These are phyloP conservation scores for Coluber constrictor DNA, from an alignment of 2,797 vertebrate genomes.

Conservation along the genomic window DNA sequence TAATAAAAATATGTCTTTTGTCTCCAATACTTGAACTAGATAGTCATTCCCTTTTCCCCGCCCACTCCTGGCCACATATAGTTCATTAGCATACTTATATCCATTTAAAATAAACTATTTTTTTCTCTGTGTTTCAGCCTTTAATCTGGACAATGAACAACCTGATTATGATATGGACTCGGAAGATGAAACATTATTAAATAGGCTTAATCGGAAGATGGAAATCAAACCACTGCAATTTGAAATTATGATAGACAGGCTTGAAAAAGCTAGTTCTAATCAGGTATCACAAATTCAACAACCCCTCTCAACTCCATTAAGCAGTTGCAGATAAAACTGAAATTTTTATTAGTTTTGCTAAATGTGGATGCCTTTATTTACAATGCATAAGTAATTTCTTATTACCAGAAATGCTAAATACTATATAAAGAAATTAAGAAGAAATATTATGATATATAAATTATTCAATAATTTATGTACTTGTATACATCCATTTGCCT, in stretches of 20 bases:
- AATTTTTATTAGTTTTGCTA: conserved; percentile 5
- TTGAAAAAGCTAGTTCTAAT: conserved; percentile 91
- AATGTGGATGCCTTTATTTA: conserved; percentile 13
- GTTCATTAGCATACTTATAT: fast-evolving
- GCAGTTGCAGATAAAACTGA: conserved; percentile 7
- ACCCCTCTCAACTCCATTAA: not conserved
- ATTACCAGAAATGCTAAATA: not conserved
- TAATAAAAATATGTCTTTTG: not conserved
- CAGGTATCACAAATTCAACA: conserved; percentile 75
- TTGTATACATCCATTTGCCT: not conserved
- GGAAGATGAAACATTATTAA: conserved; percentile 89
- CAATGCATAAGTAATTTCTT: not conserved
- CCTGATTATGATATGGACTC: conserved; percentile 96
- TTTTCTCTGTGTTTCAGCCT: conserved; percentile 68
- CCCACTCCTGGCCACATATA: not conserved
- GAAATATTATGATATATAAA: not conserved
- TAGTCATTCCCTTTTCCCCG: not conserved
- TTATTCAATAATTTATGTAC: not conserved
- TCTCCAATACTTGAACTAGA: not conserved
- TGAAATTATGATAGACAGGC: conserved; percentile 91
- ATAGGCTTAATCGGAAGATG: conserved; percentile 90
- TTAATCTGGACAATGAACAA: conserved; percentile 88
- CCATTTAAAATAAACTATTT: not conserved
- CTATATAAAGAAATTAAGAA: not conserved
- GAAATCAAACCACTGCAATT: conserved; percentile 92